Evolutionary conservation across 2,888 invertebrate species (phyloP), one percentile per base, ranked within the genome.

Genomic region (Pristionchus exspectatus): DNA sequence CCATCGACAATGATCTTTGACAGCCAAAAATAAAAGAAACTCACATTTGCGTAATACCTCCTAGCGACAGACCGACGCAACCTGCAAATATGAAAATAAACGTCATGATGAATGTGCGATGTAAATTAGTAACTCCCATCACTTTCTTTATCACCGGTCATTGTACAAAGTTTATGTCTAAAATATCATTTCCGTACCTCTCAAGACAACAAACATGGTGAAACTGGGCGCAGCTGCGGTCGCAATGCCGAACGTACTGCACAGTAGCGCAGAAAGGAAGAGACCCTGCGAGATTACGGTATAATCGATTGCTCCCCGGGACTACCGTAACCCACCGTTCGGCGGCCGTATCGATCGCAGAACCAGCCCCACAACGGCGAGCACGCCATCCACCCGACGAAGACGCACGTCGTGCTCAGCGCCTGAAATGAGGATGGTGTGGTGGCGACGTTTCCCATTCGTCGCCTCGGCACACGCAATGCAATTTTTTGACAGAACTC

Each of bases 311-410:
- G 30, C 30, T 24, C 54, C 50, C 54, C 54, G n/a, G 21, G 30
- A 7, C 50, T 38, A 81, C 50, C 44, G 50, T 81, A 88, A 63
- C 90, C 33, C 59, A 93, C 93, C 88, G 89, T 90, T 27, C 90
- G 50, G 18, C 91, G 89, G 10, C 93, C 93, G 89, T 91, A 93
- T 33, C 90, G 90, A 95, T 98, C 98, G 96, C 98, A 98, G 89
- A 98, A 96, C 95, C 97, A 98, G 27, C 97, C 98, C 98, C 98
- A 98, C 96, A 98, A 97, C 91, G 98, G 97, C 0, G 98, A 98
- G 94, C 98, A 98, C 54, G 98, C 96, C 98, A 98, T 98, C 98
- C 98, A 98, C 88, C 98, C 98, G 94, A 97, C 96, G 95, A 98
- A 98, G 2, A 98, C 98, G 90, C 98, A 97, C 90, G 98, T 98